Evolutionary conservation across 2,888 invertebrate species (phyloP), one percentile per base, ranked within the genome.

Genomic region (Marronus borbonicus): DNA sequence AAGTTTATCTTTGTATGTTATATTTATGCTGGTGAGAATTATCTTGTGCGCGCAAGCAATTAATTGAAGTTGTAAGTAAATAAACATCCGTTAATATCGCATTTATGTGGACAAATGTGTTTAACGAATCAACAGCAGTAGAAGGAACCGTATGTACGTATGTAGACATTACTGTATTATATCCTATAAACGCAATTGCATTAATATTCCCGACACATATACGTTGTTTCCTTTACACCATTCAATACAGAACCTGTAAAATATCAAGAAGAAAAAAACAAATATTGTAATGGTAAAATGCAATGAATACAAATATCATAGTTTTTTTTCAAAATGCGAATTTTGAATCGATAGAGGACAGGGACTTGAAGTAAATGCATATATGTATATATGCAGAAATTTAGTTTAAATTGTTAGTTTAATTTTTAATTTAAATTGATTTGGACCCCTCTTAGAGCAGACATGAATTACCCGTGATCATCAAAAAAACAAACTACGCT

Each of bases 201-300:
- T 74, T 60, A 74, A 74, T 74, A 74, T 74, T 55, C 72, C 49
- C 24, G 20, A 10, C 44, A 44, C 72, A 60, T 60, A 74, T 74
- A 74, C 72, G 72, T 44, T 74, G 60, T 74, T 74, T 74, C 72
- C 72, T 74, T 74, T 74, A 74, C 24, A 60, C 72, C 60, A 74
- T 74, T 60, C 44, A 74, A 74, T 60, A 60, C 76, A 69, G 68
- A 76, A 76, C 44, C 68, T 68, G 69, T 58, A 69, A 76, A 60
- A 60, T 60, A 76, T 36, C 58, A 44, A 76, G 28, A 58, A 28
- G 39, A 55, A 64, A 76, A 76, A 64, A 65, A 64, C 49, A 65
- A 76, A 52, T 76, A 58, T 36, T 36, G 5, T 52, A 17, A 76
- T 64, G 36, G 20, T 44, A 49, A 55, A 55, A 55, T 55, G 55